A percentile compares a stretch with the other conserved stretches of the same genome.
These are phyloP conservation scores for Limnephilus rhombicus DNA, from an alignment of 2,888 invertebrate species.

Conservation along the genomic window DNA sequence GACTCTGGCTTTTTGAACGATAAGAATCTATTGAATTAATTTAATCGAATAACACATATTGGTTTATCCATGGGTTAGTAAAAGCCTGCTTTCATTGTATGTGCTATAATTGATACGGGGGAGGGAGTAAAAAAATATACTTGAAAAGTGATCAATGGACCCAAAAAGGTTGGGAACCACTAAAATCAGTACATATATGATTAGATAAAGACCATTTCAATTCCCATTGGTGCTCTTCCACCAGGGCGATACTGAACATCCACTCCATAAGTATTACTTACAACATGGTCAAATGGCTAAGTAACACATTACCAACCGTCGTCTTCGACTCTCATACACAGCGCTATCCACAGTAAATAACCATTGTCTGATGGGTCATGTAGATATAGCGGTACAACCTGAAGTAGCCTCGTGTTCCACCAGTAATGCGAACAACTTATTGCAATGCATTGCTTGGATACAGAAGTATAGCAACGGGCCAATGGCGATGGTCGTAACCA, in stretches of 20 bases:
- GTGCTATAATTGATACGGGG: too few relatives aligned
- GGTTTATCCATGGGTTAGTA: too few relatives aligned
- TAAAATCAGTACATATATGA: neutral
- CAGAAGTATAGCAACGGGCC: neutral
- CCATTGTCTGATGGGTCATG: neutral
- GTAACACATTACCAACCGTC: neutral
- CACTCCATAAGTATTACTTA: neutral
- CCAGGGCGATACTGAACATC: neutral
- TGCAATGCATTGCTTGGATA: neutral
- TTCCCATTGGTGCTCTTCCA: neutral
- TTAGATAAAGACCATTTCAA: neutral
- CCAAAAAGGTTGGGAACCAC: too few relatives aligned
- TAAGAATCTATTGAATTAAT: too few relatives aligned
- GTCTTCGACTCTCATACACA: neutral
- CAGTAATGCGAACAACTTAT: neutral
- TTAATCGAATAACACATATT: too few relatives aligned
- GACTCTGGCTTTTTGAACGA: too few relatives aligned
- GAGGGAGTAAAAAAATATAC: too few relatives aligned
- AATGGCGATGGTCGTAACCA: neutral
- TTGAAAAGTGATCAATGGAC: too few relatives aligned
- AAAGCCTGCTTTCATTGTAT: too few relatives aligned
- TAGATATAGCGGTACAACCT: slow-evolving; percentile 1
- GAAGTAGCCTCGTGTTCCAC: neutral
- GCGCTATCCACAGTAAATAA: neutral
- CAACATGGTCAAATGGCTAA: neutral